Evolutionary conservation across 2,113 vertebrate species (phyloP).

Genomic region (Ornithorhynchus anatinus): DNA sequence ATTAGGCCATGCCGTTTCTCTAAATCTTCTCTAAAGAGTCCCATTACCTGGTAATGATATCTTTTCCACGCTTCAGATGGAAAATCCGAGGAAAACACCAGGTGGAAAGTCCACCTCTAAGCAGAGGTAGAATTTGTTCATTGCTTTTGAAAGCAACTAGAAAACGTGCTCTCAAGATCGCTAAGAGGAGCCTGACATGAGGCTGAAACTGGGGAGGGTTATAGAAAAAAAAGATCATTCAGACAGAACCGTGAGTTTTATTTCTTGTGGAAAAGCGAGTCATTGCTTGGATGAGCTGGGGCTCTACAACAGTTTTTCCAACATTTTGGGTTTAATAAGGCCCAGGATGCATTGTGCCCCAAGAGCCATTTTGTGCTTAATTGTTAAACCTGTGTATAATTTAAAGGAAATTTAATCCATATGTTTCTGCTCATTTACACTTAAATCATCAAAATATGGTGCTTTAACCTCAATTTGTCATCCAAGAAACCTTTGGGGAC

Average conservation of each 20-base stretch:
- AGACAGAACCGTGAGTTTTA: not conserved
- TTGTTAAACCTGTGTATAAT: slow-evolving; percentile 22
- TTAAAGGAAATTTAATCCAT: slow-evolving; percentile 28
- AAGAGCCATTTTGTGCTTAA: slow-evolving; percentile 20
- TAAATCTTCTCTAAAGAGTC: slow-evolving; percentile 4
- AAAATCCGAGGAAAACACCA: slow-evolving; percentile 15
- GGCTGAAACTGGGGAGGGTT: not conserved
- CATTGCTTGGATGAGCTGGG: too few relatives aligned
- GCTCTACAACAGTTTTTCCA: not conserved
- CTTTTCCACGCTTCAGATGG: slow-evolving; percentile 6
- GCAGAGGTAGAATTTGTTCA: not conserved
- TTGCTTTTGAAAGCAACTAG: slow-evolving; percentile 21
- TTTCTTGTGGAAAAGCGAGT: not conserved
- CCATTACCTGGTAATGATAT: slow-evolving; percentile 51
- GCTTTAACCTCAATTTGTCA: slow-evolving; percentile 49
- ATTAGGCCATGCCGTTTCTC: too few relatives aligned
- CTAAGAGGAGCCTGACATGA: not conserved
- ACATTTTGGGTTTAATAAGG: slow-evolving; percentile 5
- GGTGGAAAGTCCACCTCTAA: slow-evolving; percentile 30
- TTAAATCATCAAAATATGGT: slow-evolving; percentile 40
- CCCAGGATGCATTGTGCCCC: not conserved
- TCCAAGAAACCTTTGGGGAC: slow-evolving; percentile 28
- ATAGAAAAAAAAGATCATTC: not conserved
- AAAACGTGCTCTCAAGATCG: slow-evolving; percentile 48
- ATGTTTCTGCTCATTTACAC: slow-evolving; percentile 35